phyloP scores from a whole-genome alignment of 2,888 invertebrate species.

The Ptychoptera contaminata region DNA sequence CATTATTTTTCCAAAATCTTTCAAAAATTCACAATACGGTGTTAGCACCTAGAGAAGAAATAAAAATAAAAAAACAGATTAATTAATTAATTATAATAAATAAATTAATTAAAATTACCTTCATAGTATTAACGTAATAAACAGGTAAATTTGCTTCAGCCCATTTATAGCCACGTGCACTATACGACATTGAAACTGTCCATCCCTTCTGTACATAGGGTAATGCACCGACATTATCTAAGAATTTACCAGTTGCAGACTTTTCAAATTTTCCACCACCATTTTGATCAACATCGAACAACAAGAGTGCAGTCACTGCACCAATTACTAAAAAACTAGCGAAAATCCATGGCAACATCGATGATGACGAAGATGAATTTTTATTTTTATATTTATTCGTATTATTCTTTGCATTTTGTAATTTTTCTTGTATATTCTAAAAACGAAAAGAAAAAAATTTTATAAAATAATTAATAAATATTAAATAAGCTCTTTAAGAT shows the following conservation, averaged over 20 bases:
- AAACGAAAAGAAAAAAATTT: background rate
- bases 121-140: slow-evolving; percentile 36
- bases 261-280: slow-evolving; percentile 53
- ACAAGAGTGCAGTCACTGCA: slow-evolving; percentile 41
- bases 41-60: slow-evolving; percentile 26
- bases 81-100: background rate
- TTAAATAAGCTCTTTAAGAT: too few species aligned
- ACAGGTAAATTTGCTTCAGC: slow-evolving; percentile 52
- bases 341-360: slow-evolving; percentile 50
- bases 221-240: slow-evolving; percentile 47
- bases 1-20: slow-evolving; percentile 38
- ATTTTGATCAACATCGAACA: slow-evolving; percentile 47
- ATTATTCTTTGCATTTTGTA: background rate
- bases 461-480: background rate
- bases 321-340: slow-evolving; percentile 44
- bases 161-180: slow-evolving; percentile 47
- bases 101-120: background rate
- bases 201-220: slow-evolving; percentile 47
- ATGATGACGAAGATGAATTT: slow-evolving; percentile 19
- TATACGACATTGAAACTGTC: slow-evolving; percentile 41
- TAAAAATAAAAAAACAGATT: slow-evolving; percentile 27
- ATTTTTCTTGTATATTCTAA: slow-evolving; percentile 1
- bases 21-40: slow-evolving; percentile 41
- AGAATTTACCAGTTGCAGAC: slow-evolving; percentile 45
- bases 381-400: too few species aligned